Evolutionary conservation across 92 coral and sea anemone species (phyloP).

Genomic region (Muricea muricata): DNA sequence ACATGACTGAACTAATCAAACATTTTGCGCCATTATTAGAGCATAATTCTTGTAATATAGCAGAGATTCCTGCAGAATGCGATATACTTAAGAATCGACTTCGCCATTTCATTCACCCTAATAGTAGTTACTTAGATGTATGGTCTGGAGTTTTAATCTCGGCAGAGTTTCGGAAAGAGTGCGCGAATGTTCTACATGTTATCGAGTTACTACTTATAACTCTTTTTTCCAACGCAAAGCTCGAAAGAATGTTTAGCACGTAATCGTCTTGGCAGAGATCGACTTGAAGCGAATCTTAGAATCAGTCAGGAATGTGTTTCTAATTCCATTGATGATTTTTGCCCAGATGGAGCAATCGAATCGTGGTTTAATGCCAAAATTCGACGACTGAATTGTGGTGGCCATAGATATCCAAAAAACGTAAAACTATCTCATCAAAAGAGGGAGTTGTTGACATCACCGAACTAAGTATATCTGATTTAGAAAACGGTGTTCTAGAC

Average conservation of each 20-base stretch:
- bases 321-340: not conserved
- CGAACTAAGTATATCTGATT: slow-evolving; percentile 1
- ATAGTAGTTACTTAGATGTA: not conserved
- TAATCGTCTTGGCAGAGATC: slow-evolving; percentile 19
- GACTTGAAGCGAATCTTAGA: slow-evolving; percentile 14
- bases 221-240: slow-evolving; percentile 42
- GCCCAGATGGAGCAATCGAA: slow-evolving; percentile 5
- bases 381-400: not conserved
- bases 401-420: not conserved
- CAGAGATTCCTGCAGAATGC: slow-evolving; percentile 28
- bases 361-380: slow-evolving; percentile 30
- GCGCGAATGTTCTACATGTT: slow-evolving; percentile 33
- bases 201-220: slow-evolving; percentile 22
- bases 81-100: slow-evolving; percentile 40
- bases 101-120: not conserved
- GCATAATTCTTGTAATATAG: not conserved
- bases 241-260: slow-evolving; percentile 39
- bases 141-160: not conserved
- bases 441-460: not conserved
- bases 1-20: not conserved
- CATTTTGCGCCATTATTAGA: slow-evolving; percentile 8
- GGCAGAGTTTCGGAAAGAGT: slow-evolving; percentile 16
- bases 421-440: not conserved
- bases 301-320: slow-evolving; percentile 17
- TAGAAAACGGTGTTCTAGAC: not conserved